phyloP scores from a whole-genome alignment of 2,888 invertebrate species.

The Ecdyonurus torrentis region DNA sequence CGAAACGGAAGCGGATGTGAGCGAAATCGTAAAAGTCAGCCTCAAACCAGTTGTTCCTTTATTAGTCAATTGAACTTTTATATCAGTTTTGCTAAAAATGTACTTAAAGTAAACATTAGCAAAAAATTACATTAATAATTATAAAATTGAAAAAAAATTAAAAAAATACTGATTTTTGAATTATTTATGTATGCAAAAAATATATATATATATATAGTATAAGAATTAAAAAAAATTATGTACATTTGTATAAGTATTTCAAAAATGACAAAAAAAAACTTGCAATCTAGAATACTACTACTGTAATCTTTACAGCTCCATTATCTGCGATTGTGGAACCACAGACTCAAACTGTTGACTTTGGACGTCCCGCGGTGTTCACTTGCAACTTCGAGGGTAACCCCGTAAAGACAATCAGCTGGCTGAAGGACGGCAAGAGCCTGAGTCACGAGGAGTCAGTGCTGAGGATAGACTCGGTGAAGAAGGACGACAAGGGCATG shows the following conservation, averaged over 20 bases:
- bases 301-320: constrained; percentile 40
- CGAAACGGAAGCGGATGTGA: too few species aligned
- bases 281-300: not conserved
- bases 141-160: too few species aligned
- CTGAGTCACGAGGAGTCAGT: constrained; percentile 65
- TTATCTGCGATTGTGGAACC: constrained; percentile 79
- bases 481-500: constrained; percentile 92
- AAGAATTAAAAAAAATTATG: not conserved
- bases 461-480: constrained; percentile 72
- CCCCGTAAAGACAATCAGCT: constrained; percentile 77
- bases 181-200: too few species aligned
- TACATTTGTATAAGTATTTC: not conserved
- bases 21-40: too few species aligned
- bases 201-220: too few species aligned
- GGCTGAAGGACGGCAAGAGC: constrained; percentile 84
- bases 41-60: too few species aligned
- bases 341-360: constrained; percentile 79
- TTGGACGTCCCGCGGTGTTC: constrained; percentile 79
- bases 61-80: too few species aligned
- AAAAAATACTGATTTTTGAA: too few species aligned
- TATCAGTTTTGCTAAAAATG: too few species aligned
- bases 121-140: too few species aligned
- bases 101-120: too few species aligned
- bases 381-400: constrained; percentile 76
- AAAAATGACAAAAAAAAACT: not conserved